These are phyloP conservation scores for Enteromius fasciolatus DNA, from an alignment of 2,797 vertebrate genomes.

Conservation along the genomic window DNA sequence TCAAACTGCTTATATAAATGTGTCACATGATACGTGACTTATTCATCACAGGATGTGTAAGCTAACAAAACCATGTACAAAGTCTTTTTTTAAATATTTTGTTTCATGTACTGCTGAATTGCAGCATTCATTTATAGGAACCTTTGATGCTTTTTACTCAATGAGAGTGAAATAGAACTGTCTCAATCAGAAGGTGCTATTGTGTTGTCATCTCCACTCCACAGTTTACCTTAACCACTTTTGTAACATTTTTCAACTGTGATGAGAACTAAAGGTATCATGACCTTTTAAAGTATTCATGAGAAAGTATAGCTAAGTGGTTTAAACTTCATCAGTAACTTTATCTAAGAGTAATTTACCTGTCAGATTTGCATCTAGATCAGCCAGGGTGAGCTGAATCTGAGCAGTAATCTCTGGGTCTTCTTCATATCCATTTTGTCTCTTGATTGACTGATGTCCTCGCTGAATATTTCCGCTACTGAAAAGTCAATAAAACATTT, in stretches of 20 bases:
- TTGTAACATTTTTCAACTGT: not conserved
- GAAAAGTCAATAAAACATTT: constrained; percentile 41
- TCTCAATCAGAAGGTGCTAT: not conserved
- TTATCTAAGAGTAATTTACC: constrained; percentile 67
- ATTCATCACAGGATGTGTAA: not conserved
- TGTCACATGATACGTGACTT: not conserved
- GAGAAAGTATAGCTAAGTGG: not conserved
- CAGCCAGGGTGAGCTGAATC: constrained; percentile 77
- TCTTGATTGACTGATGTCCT: constrained; percentile 56
- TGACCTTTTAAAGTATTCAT: constrained; percentile 2
- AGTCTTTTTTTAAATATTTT: not conserved
- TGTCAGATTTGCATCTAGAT: constrained; percentile 80
- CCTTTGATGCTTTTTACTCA: not conserved
- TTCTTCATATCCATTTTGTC: constrained; percentile 66
- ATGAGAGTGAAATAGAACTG: not conserved
- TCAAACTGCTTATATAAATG: not conserved
- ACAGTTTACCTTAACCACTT: not conserved
- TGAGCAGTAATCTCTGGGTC: constrained; percentile 70
- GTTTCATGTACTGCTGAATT: not conserved
- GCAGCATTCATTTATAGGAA: not conserved
- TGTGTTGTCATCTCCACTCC: not conserved
- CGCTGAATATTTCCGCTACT: constrained; percentile 58
- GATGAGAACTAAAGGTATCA: not conserved
- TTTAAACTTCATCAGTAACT: not conserved
- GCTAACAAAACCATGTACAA: not conserved